Evolutionary conservation across 1,140 invertebrate species (phyloP).

Genomic region (Rhopalosiphum maidis): DNA sequence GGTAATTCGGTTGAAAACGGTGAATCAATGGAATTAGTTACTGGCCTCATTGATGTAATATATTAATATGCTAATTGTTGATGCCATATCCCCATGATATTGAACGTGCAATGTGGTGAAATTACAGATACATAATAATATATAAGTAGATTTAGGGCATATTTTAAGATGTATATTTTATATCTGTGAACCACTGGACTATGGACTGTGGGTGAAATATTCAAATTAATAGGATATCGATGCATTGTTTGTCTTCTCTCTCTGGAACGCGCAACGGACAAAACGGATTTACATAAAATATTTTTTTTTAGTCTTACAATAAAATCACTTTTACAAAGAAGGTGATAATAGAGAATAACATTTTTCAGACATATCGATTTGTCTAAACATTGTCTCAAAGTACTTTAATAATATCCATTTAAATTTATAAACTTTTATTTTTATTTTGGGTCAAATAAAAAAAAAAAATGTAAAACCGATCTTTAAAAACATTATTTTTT

Average conservation of each 20-base stretch:
- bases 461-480: neutral
- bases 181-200: no score
- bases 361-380: neutral
- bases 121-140: neutral
- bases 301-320: neutral
- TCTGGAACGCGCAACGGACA: neutral
- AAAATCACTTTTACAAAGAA: neutral
- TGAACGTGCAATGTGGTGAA: neutral
- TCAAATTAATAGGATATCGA: no score
- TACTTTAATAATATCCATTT: neutral
- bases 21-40: neutral
- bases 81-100: neutral
- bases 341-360: neutral
- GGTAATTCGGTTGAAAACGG: neutral
- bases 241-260: no score
- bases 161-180: no score
- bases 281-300: no score
- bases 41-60: neutral
- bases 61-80: neutral
- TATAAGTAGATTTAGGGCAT: no score
- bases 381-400: neutral
- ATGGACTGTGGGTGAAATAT: no score
- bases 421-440: neutral
- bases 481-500: neutral
- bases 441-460: neutral